These are phyloP conservation scores for Rambutsinella grinnellia DNA, from an alignment of 2,888 invertebrate species.

Conservation along the genomic window DNA sequence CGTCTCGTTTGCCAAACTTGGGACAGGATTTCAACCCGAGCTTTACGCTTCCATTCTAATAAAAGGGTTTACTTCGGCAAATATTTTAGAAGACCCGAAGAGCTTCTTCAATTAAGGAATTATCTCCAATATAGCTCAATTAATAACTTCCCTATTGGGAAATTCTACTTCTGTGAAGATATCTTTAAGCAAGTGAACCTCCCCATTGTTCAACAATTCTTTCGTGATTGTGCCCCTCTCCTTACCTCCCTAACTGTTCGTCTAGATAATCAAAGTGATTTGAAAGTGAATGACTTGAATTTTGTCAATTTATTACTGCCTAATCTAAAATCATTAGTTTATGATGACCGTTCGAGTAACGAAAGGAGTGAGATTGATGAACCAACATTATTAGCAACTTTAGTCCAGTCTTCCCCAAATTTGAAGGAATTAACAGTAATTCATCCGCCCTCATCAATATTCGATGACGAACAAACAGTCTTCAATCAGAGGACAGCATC, in stretches of 20 bases:
- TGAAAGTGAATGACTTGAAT: slow-evolving; percentile 16
- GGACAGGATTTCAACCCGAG: slow-evolving; percentile 24
- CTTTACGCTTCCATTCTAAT: slow-evolving; percentile 21
- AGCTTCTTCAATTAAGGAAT: slow-evolving; percentile 21
- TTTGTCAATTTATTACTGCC: slow-evolving; percentile 22
- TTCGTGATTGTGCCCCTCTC: slow-evolving; percentile 26
- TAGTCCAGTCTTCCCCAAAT: slow-evolving; percentile 21
- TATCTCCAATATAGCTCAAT: neutral
- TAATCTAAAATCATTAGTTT: slow-evolving; percentile 42
- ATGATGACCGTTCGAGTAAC: slow-evolving; percentile 46
- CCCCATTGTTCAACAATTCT: slow-evolving; percentile 19
- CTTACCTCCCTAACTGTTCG: slow-evolving; percentile 34
- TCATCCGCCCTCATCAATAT: slow-evolving; percentile 29
- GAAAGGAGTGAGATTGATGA: neutral
- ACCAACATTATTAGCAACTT: slow-evolving; percentile 7
- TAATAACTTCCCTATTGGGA: slow-evolving; percentile 25
- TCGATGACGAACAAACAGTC: slow-evolving; percentile 25
- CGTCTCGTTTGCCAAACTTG: slow-evolving; percentile 47
- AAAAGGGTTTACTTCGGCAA: slow-evolving; percentile 46
- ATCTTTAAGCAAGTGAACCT: slow-evolving; percentile 24
- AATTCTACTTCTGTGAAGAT: slow-evolving; percentile 41
- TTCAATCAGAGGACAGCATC: neutral
- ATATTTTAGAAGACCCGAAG: slow-evolving; percentile 27
- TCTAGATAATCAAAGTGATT: slow-evolving; percentile 46
- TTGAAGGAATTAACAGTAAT: slow-evolving; percentile 24